These are phyloP conservation scores for Listronotus oregonensis DNA, from an alignment of 1,140 invertebrate genomes.

Conservation along the genomic window DNA sequence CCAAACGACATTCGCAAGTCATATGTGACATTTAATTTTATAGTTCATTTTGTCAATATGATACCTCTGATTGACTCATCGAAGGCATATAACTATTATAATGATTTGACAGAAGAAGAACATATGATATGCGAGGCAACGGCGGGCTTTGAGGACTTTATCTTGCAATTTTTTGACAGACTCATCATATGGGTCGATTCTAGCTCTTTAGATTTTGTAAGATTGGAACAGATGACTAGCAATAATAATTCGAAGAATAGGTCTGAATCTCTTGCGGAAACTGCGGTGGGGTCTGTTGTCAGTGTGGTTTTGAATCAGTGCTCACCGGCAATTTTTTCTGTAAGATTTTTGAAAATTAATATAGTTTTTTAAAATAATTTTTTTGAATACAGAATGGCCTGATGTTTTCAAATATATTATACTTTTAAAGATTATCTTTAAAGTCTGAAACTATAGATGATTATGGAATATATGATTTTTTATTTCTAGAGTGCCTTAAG, in stretches of 20 bases:
- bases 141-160: slow-evolving; percentile 86
- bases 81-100: slow-evolving; percentile 65
- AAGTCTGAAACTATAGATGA: no score
- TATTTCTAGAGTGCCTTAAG: slow-evolving; percentile 70
- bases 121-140: slow-evolving; percentile 77
- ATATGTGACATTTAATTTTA: slow-evolving; percentile 78
- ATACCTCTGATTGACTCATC: slow-evolving; percentile 87
- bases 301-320: slow-evolving; percentile 66
- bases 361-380: slow-evolving; percentile 4
- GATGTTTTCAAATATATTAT: no score
- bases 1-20: slow-evolving; percentile 88
- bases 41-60: slow-evolving; percentile 74
- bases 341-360: slow-evolving; percentile 36
- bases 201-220: slow-evolving; percentile 68
- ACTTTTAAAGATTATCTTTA: no score
- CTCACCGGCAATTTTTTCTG: slow-evolving; percentile 64
- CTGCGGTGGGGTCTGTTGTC: slow-evolving; percentile 70
- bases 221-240: slow-evolving; percentile 67
- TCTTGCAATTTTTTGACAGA: slow-evolving; percentile 83
- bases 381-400: no score
- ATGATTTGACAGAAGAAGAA: slow-evolving; percentile 78
- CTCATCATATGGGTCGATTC: slow-evolving; percentile 77
- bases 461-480: no score
- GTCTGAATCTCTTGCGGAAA: slow-evolving; percentile 73
- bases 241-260: slow-evolving; percentile 64